These are phyloP conservation scores for Saturnia pavonia DNA, from an alignment of 2,888 invertebrate species.

Conservation along the genomic window DNA sequence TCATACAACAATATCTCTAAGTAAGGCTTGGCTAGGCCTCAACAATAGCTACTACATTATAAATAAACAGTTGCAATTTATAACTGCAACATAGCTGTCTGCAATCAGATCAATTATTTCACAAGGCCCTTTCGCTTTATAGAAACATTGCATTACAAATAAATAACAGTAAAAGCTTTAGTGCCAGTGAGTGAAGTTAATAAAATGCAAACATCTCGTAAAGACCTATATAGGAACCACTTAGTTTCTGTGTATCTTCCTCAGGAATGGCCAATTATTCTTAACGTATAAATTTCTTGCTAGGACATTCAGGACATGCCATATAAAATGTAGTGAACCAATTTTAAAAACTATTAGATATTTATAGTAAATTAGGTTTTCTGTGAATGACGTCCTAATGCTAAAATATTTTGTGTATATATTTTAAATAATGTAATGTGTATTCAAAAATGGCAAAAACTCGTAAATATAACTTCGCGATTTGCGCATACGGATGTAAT, in stretches of 20 bases:
- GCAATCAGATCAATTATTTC: conserved; percentile 10
- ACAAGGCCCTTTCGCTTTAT: not conserved
- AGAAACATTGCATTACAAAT: not conserved
- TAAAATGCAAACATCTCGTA: conserved; percentile 5
- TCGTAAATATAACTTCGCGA: not conserved
- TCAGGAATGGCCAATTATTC: not conserved
- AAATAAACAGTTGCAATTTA: conserved; percentile 7
- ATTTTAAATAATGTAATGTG: not conserved
- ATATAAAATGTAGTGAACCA: not conserved
- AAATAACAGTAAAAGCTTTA: conserved; percentile 2
- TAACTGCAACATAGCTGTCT: conserved; percentile 3
- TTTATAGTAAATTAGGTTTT: not conserved
- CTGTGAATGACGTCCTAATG: not conserved
- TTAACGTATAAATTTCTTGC: not conserved
- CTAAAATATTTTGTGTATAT: no score
- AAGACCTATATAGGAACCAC: not conserved
- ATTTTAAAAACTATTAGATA: not conserved
- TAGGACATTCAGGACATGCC: not conserved
- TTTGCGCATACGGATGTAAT: not conserved
- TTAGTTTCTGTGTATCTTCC: not conserved
- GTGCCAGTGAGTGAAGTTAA: not conserved
- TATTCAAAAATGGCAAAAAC: not conserved
- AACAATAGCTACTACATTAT: conserved; percentile 3
- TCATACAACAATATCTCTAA: not conserved
- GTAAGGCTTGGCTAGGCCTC: conserved; percentile 4